Evolutionary conservation across 2,113 vertebrate species (phyloP).

Genomic region (Globicephala melas): DNA sequence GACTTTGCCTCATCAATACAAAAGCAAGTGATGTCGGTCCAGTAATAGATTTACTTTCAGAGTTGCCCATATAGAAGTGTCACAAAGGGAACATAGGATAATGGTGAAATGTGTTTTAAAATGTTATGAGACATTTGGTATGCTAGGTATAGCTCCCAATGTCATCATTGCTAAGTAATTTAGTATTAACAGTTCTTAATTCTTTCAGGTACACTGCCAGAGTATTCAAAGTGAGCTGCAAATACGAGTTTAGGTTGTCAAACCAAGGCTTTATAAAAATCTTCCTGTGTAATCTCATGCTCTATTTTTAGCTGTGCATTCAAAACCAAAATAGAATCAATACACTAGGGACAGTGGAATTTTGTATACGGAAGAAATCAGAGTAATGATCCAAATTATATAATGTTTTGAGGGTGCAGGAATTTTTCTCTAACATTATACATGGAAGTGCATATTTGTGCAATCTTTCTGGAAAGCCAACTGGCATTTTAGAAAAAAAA

Average conservation of each 20-base stretch:
- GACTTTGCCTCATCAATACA: background rate
- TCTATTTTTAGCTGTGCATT: background rate
- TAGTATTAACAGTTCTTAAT: background rate
- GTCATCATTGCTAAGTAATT: background rate
- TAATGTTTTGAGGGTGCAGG: background rate
- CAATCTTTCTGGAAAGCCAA: background rate
- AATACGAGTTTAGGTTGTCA: background rate
- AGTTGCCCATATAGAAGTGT: background rate
- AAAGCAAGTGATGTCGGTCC: background rate
- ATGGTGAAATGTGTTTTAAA: background rate
- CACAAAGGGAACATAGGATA: background rate
- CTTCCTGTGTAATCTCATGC: background rate
- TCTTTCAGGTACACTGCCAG: background rate
- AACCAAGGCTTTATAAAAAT: background rate
- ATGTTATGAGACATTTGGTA: background rate
- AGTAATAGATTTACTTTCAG: background rate
- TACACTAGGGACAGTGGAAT: background rate
- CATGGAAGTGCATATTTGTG: background rate
- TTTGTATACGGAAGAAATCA: background rate
- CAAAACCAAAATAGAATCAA: background rate
- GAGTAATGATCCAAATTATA: background rate
- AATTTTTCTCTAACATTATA: background rate
- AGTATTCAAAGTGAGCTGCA: background rate
- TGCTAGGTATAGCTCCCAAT: fast-evolving
- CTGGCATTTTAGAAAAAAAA: background rate